These are phyloP conservation scores for rabbit (Oryctolagus cuniculus) DNA, from an alignment of 2,113 vertebrate species.

Conservation along the genomic window DNA sequence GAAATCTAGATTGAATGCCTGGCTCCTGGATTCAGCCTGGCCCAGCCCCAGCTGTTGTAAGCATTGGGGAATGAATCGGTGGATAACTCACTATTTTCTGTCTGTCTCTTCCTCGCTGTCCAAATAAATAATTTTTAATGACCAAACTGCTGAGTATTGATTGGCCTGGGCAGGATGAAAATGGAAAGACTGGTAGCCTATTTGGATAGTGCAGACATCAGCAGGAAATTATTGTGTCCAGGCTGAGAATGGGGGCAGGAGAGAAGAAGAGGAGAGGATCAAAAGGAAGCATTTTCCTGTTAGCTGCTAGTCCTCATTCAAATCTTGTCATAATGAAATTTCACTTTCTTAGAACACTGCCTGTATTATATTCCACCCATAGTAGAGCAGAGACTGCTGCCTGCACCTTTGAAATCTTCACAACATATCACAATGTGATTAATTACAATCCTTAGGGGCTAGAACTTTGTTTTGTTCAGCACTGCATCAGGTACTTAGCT, in stretches of 20 bases:
- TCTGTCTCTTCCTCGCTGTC: too few relatives aligned
- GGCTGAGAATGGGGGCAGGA: background rate
- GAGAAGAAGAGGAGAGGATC: background rate
- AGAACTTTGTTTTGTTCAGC: background rate
- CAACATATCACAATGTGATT: background rate
- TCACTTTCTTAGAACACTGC: background rate
- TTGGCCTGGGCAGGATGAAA: background rate
- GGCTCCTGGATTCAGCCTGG: too few relatives aligned
- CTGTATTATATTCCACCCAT: background rate
- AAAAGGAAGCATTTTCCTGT: background rate
- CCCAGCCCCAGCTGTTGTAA: too few relatives aligned
- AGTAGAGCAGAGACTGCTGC: background rate
- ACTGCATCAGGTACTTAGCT: background rate
- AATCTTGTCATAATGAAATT: accelerated
- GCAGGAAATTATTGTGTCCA: background rate
- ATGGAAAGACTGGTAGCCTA: background rate
- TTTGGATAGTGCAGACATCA: too few relatives aligned
- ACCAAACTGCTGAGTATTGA: background rate
- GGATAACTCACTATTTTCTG: too few relatives aligned
- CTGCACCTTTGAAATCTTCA: background rate
- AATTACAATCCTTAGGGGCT: background rate
- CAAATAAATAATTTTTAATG: background rate
- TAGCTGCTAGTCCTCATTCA: too few relatives aligned
- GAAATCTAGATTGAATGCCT: too few relatives aligned
- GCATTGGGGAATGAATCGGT: too few relatives aligned